Evolutionary conservation across 1,140 invertebrate species (phyloP).

Genomic region (Conus ventricosus): DNA sequence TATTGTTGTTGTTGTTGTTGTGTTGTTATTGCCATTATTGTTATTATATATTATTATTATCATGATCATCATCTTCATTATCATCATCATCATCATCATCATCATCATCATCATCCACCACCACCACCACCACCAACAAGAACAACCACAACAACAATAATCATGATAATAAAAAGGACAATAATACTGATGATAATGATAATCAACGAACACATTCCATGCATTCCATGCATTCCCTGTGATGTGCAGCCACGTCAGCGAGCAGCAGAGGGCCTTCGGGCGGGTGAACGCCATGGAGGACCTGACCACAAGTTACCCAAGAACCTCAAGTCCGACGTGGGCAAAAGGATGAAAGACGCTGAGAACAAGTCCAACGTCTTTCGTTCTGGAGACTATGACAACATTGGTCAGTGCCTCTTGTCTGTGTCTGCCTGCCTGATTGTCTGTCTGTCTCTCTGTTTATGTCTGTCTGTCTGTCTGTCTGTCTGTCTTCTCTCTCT

Average conservation of each 20-base stretch:
- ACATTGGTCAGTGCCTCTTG: constrained; percentile 42
- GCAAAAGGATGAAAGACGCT: constrained; percentile 49
- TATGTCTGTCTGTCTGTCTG: background rate
- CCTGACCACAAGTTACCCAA: constrained; percentile 38
- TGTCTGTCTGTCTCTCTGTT: background rate
- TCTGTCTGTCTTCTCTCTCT: background rate
- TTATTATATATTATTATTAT: too few relatives aligned
- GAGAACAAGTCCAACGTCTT: constrained; percentile 57
- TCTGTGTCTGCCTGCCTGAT: background rate
- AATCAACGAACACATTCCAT: too few relatives aligned
- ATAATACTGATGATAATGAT: too few relatives aligned
- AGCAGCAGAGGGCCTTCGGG: constrained; percentile 50
- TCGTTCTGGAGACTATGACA: constrained; percentile 57
- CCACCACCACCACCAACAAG: too few relatives aligned
- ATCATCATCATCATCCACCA: too few relatives aligned
- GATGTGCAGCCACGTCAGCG: constrained; percentile 50
- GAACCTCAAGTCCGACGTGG: constrained; percentile 31
- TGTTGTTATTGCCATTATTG: too few relatives aligned
- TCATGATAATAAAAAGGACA: too few relatives aligned
- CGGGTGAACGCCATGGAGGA: constrained; percentile 23
- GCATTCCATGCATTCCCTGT: background rate
- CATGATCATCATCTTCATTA: too few relatives aligned
- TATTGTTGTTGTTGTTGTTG: too few relatives aligned
- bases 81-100: too few relatives aligned
- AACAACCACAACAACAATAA: too few relatives aligned